Evolutionary conservation across 2,888 invertebrate genomes (phyloP), one percentile per base, ranked within the genome.

Genomic region (Siphlonurus alternatus): DNA sequence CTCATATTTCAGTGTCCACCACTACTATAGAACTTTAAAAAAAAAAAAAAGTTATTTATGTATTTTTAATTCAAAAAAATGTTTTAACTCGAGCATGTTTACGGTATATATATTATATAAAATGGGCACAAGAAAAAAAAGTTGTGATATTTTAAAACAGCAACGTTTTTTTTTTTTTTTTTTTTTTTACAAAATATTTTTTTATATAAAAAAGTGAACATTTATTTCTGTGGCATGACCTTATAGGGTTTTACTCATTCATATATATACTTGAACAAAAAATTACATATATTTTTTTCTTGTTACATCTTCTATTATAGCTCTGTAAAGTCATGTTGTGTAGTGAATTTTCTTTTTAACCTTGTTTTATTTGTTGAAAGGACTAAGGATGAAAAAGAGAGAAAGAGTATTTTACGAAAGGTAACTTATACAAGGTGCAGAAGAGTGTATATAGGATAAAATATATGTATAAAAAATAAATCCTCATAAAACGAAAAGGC

Each of bases 1-100:
- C 60, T 60, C 60, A 60, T 60, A 60, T 60, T 60, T 60, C 60
- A 60, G 24, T 60, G 60, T 60, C 60, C 15, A 10, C 15, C 5
- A 38, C 38, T 38, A 38, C 38, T 38, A 38, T n/a, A n/a, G n/a
- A n/a, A n/a, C n/a, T n/a, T n/a, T n/a, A n/a, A n/a, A n/a, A n/a
- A 38, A 38, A 38, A 5, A 10, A 10, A 15, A 38, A 38, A 38
- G 5, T 38, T 38, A 38, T 38, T 38, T 38, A 38, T 38, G 38
- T 5, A 38, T 38, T 38, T 38, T 38, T 38, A 38, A 38, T 38
- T 38, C 38, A 38, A 38, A 38, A 38, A 38, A 38, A 38, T 38
- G 38, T 38, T 38, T 38, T 15, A 38, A 38, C 38, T 5, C 5
- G 15, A 38, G 38, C 38, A 38, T 38, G 38, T 38, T 38, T 38